Evolutionary conservation across 1,140 invertebrate genomes (phyloP).

Genomic region (Caerostris extrusa): DNA sequence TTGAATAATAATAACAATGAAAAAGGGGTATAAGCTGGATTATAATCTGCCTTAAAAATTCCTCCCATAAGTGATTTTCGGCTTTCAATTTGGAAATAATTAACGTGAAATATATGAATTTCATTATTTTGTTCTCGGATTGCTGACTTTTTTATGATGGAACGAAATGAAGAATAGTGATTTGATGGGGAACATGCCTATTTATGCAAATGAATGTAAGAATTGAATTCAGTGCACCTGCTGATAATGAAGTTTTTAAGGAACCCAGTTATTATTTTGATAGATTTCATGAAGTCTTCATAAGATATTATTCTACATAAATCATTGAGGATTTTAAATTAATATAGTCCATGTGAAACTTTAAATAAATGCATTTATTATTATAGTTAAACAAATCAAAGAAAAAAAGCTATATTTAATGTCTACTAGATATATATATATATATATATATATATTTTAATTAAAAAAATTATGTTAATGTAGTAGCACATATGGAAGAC

Average conservation of each 20-base stretch:
- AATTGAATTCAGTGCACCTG: not conserved
- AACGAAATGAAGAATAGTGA: not conserved
- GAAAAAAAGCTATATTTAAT: no score
- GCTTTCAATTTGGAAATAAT: not conserved
- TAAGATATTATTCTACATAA: not conserved
- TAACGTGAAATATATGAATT: not conserved
- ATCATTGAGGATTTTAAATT: no score
- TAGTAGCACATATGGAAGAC: no score
- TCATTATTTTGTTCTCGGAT: not conserved
- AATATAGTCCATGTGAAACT: no score
- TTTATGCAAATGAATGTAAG: not conserved
- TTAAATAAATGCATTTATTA: no score
- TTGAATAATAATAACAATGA: not conserved
- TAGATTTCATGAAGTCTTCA: not conserved
- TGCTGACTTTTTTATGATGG: not conserved
- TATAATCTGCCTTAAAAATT: slow-evolving; percentile 8
- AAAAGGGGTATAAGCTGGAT: not conserved
- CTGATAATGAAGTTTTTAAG: not conserved
- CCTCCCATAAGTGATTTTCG: not conserved
- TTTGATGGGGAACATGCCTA: not conserved
- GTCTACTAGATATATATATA: no score
- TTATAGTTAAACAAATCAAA: no score
- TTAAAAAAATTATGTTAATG: no score
- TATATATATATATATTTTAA: no score
- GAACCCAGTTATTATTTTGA: not conserved